Percentiles rank a stretch among this genome's conserved stretches.
Conservation (phyloP, 2,888 invertebrate genomes). For the Eulithis testata region DNA sequence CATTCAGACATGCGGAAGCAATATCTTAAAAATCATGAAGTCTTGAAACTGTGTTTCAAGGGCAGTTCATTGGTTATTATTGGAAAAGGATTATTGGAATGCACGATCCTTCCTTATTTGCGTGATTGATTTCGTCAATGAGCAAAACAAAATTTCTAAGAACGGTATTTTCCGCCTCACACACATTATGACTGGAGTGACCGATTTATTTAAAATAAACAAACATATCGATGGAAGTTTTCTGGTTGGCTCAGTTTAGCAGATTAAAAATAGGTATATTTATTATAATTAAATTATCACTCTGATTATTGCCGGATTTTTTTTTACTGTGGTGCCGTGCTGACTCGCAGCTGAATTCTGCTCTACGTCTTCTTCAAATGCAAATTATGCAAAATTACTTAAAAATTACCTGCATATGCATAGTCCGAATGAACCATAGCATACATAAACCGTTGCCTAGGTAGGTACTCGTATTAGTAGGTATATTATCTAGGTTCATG, state of each 20-base stretch:
- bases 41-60: too few relatives aligned
- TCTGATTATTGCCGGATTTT: constrained; percentile 33
- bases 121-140: constrained; percentile 20
- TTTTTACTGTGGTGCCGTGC: not conserved
- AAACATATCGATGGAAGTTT: constrained; percentile 59
- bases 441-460: not conserved
- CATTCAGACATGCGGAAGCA: too few relatives aligned
- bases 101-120: constrained; percentile 7
- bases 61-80: not conserved
- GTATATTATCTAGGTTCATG: not conserved
- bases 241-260: constrained; percentile 44
- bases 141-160: constrained; percentile 21
- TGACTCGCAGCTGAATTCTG: not conserved
- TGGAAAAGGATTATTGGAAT: not conserved
- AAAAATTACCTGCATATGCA: too few relatives aligned
- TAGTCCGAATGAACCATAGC: too few relatives aligned
- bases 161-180: constrained; percentile 42
- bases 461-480: not conserved
- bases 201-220: constrained; percentile 54
- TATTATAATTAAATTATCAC: constrained; percentile 12
- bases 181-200: constrained; percentile 38
- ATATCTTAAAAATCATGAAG: too few relatives aligned
- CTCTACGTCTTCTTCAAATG: not conserved
- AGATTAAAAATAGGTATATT: constrained; percentile 7
- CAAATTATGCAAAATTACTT: too few relatives aligned